Conservation (phyloP, 2,888 invertebrate genomes). For the Cylloceria caligata region DNA sequence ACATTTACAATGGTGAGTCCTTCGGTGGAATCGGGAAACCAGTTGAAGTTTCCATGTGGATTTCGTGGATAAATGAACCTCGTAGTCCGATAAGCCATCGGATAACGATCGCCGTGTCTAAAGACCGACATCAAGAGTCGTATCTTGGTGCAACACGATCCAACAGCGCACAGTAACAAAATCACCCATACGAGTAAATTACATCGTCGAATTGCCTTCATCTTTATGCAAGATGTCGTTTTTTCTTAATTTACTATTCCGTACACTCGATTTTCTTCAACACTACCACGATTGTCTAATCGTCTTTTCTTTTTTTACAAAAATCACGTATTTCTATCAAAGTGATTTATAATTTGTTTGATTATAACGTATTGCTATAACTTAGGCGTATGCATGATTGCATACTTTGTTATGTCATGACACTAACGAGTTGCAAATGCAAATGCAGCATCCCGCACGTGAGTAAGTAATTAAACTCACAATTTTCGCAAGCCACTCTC, state of each 20-base stretch:
- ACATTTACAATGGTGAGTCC: conserved; percentile 52
- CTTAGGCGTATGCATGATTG: not conserved
- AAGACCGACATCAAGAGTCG: conserved; percentile 53
- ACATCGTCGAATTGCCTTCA: conserved; percentile 10
- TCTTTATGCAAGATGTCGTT: not conserved
- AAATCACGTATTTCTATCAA: not conserved
- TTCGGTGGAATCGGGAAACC: conserved; percentile 43
- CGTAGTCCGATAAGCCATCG: conserved; percentile 1
- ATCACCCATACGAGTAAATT: conserved; percentile 12
- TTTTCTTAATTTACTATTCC: not conserved
- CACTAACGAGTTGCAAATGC: too few species aligned
- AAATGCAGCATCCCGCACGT: not conserved
- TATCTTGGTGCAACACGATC: conserved; percentile 23
- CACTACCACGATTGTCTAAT: not conserved
- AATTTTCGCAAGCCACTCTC: not conserved
- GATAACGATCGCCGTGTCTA: conserved; percentile 57
- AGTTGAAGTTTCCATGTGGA: conserved; percentile 50
- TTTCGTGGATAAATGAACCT: conserved; percentile 44
- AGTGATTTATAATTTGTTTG: not conserved
- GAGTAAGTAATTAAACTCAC: not conserved
- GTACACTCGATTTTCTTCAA: not conserved
- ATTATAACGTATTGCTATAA: not conserved
- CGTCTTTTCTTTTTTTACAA: not conserved
- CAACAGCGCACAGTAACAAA: conserved; percentile 9
- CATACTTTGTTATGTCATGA: not conserved